Evolutionary conservation across 2,888 invertebrate species (phyloP), one percentile per base, ranked within the genome.

Genomic region (Omphaloscelis lunosa): DNA sequence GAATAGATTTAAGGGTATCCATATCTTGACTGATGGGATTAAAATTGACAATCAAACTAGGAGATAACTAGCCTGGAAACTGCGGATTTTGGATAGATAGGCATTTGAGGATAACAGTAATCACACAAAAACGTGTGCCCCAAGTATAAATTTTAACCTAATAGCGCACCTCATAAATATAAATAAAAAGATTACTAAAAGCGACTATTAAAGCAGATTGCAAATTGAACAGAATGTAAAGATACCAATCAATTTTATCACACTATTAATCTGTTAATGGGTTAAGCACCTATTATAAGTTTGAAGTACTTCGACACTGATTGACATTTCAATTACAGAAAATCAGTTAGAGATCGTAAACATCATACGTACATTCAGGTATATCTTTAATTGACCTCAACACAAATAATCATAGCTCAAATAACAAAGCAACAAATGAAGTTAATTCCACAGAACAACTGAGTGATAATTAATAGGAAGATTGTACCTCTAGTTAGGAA

Each of bases 391-490:
- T 62, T 72, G 34, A 67, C 45, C 72, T 70, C 8, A 71, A 67
- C 45, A 74, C 41, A 71, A 59, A 69, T 78, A 70, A 77, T 72
- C 63, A 69, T 65, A 84, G n/a, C 7, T 68, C 62, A 17, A 62
- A 76, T 76, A 79, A 61, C 51, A 65, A 62, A 69, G 79, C 27
- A 77, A 71, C 67, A 83, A 71, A 78, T 62, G 41, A 71, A 83
- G 58, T 62, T 45, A 67, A 80, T 80, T 39, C 58, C 41, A 65
- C n/a, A 67, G 56, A 74, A 81, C 59, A 77, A 75, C 45, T 58
- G 62, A 71, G 61, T 77, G 74, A 63, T 59, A 80, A 82, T 75
- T 76, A 71, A 75, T 69, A 77, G 29, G 51, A 77, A 71, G 77
- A 53, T 62, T 69, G 39, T 69, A 73, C n/a, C 62, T 72, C 41